A percentile compares a stretch with the other conserved stretches of the same genome.
phyloP scores from a whole-genome alignment of 2,797 vertebrate genomes.

The Percopsis omiscomaycus region DNA sequence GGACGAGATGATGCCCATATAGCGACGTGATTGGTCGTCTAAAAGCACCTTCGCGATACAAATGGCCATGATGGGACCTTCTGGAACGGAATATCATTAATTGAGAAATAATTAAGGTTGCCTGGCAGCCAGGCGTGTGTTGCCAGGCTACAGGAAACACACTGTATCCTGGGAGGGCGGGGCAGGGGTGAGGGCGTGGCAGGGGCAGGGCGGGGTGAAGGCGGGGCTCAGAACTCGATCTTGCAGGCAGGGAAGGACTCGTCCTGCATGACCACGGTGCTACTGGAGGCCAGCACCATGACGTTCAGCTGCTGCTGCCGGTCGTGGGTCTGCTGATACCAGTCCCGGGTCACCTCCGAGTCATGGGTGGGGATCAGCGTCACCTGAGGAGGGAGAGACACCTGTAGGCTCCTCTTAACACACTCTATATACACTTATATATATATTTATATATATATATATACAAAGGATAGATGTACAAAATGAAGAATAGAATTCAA shows the following conservation, averaged over 20 bases:
- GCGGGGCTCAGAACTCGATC: slow-evolving; percentile 90
- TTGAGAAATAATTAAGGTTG: slow-evolving; percentile 23
- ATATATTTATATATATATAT: too few species aligned
- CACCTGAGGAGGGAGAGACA: slow-evolving; percentile 76
- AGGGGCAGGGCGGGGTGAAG: background rate
- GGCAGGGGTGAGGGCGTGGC: background rate
- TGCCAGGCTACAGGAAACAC: slow-evolving; percentile 3
- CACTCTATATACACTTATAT: too few species aligned
- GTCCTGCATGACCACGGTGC: slow-evolving; percentile 99
- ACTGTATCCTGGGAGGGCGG: background rate
- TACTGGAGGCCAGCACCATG: slow-evolving; percentile 98
- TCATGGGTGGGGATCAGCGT: slow-evolving; percentile 98
- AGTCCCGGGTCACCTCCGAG: slow-evolving; percentile 95
- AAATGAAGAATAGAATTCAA: too few species aligned
- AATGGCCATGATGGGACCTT: slow-evolving; percentile 40
- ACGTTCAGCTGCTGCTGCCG: slow-evolving; percentile 97
- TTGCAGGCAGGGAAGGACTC: slow-evolving; percentile 99
- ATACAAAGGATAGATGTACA: too few species aligned
- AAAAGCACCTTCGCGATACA: slow-evolving; percentile 42
- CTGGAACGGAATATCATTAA: slow-evolving; percentile 48
- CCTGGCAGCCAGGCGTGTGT: slow-evolving; percentile 35
- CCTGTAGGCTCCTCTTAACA: too few species aligned
- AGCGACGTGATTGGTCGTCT: slow-evolving; percentile 16
- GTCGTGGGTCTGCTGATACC: slow-evolving; percentile 99
- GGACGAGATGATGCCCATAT: slow-evolving; percentile 8